These are phyloP conservation scores for Alca torda DNA, from an alignment of 2,797 vertebrate species.

Conservation along the genomic window DNA sequence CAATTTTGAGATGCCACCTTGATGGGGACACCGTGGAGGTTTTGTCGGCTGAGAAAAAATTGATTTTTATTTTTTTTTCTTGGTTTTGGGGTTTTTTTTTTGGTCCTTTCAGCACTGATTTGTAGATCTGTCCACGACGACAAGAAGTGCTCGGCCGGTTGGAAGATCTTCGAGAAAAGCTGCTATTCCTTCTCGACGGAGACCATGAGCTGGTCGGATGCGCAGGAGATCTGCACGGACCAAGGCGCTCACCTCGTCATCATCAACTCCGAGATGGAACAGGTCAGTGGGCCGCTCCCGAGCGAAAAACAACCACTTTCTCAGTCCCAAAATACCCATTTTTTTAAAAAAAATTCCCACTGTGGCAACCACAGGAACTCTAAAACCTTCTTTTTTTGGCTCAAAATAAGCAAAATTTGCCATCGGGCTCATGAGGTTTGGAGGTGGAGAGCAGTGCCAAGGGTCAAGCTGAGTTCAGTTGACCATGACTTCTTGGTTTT, in stretches of 20 bases:
- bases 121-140: not conserved
- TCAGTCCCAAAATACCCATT: not conserved
- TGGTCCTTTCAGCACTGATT: not conserved
- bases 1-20: accelerated
- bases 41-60: not conserved
- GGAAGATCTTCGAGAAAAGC: not conserved
- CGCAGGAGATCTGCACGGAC: not conserved
- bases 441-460: accelerated
- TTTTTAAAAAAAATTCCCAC: not conserved
- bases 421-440: no score
- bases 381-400: accelerated
- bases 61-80: no score
- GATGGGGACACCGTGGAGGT: accelerated
- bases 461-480: no score
- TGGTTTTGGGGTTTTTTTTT: accelerated
- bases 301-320: not conserved
- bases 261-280: not conserved
- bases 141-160: not conserved
- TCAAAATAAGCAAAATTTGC: not conserved
- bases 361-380: no score
- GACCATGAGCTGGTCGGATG: not conserved
- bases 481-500: not conserved
- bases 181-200: not conserved
- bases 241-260: not conserved
- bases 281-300: not conserved